phyloP scores from a whole-genome alignment of 1,140 invertebrate genomes.

The Araneus ventricosus region DNA sequence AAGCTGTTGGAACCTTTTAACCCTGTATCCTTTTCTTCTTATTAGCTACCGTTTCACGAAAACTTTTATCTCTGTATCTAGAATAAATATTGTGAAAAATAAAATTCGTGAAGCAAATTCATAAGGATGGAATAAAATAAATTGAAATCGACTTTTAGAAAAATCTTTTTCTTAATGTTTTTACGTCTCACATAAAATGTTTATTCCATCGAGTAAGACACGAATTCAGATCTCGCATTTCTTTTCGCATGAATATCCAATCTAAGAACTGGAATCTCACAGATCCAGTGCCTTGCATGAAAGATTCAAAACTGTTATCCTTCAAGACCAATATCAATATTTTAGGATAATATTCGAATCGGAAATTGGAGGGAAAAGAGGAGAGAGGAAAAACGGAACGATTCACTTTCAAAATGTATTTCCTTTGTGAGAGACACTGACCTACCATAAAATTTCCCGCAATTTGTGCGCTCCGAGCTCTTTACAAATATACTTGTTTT shows the following conservation, averaged over 20 bases:
- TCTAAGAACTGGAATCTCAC: not conserved
- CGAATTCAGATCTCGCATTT: not conserved
- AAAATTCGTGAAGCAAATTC: too few species aligned
- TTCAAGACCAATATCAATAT: conserved; percentile 28
- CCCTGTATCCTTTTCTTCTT: too few species aligned
- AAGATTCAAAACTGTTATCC: conserved; percentile 7
- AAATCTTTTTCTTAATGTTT: too few species aligned
- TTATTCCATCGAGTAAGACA: not conserved
- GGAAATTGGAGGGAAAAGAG: not conserved
- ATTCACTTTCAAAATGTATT: conserved; percentile 13
- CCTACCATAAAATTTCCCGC: not conserved
- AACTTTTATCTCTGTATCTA: too few species aligned
- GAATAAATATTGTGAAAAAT: too few species aligned
- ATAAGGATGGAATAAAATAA: too few species aligned
- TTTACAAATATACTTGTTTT: not conserved
- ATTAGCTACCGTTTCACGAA: too few species aligned
- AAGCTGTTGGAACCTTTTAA: too few species aligned
- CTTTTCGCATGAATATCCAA: not conserved
- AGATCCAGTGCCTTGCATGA: not conserved
- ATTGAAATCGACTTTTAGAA: too few species aligned
- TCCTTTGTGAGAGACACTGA: not conserved
- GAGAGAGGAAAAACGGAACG: not conserved
- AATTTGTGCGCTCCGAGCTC: not conserved
- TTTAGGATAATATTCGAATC: not conserved
- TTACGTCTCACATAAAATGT: too few species aligned